Evolutionary conservation across 1,140 invertebrate genomes (phyloP).

Genomic region (Ceratitis capitata): DNA sequence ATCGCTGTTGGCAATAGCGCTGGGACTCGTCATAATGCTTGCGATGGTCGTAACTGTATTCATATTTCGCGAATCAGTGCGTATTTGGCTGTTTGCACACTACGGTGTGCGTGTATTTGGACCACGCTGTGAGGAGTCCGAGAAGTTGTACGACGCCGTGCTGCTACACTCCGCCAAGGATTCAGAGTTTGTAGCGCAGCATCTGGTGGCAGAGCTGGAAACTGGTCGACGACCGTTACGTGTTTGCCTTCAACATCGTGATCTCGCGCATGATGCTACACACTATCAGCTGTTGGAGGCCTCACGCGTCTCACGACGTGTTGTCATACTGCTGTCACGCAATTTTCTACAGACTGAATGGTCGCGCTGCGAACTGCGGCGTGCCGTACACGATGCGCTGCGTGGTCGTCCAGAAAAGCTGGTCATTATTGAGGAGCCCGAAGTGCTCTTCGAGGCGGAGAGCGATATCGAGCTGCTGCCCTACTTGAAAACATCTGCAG

Average conservation of each 20-base stretch:
- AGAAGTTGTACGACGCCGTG: constrained; percentile 92
- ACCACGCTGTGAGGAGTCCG: constrained; percentile 75
- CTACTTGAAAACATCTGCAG: constrained; percentile 87
- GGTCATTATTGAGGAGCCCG: constrained; percentile 84
- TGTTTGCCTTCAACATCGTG: constrained; percentile 87
- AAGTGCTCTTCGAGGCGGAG: constrained; percentile 76
- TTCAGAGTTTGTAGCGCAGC: constrained; percentile 86
- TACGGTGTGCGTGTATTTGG: constrained; percentile 84
- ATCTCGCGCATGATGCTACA: constrained; percentile 72
- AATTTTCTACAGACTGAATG: constrained; percentile 88
- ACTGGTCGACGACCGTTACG: constrained; percentile 76
- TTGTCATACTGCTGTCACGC: constrained; percentile 81
- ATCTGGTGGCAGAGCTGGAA: constrained; percentile 84
- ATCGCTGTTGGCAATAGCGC: constrained; percentile 81
- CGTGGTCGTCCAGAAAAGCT: constrained; percentile 82
- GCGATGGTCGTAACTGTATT: constrained; percentile 80
- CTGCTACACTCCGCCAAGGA: constrained; percentile 93
- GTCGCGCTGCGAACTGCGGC: constrained; percentile 83
- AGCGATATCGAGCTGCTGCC: constrained; percentile 86
- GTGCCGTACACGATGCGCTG: constrained; percentile 84
- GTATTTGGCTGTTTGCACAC: constrained; percentile 87
- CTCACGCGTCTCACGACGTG: constrained; percentile 82
- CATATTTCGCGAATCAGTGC: constrained; percentile 83
- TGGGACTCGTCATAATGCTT: constrained; percentile 77
- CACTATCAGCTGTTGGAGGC: constrained; percentile 82